Evolutionary conservation across 2,113 vertebrate genomes (phyloP), one percentile per base, ranked within the genome.

Genomic region (Aleadryas rufinucha): DNA sequence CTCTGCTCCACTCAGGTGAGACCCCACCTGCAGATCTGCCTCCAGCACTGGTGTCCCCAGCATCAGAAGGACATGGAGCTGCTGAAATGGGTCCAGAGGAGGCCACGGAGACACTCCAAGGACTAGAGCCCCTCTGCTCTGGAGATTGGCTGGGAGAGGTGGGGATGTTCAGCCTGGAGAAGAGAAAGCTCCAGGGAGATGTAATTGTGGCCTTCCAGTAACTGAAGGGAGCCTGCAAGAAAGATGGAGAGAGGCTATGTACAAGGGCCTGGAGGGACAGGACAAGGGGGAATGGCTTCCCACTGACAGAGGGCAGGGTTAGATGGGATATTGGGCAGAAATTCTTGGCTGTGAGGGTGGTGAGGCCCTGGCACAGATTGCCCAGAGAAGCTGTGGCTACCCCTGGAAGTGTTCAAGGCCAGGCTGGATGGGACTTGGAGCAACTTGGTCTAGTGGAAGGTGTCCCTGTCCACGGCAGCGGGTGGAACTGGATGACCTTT

Each of bases 381-480:
- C 3, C 24, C n/a, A 53, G 12, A 41, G 53, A 41, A 47, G 19
- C n/a, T 52, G 13, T 31, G 9, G 2, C 60, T 33, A 9, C 22
- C 23, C 37, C 19, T 57, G 53, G 2, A 52, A 60, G 16, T 60
- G 45, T 41, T 60, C 22, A 18, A 87, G 37, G 11, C 9, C 72
- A 86, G 17, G 18, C 2, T 59, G 37, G 26, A 20, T 1, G 0
- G 3, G 11, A 3, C 53, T 44, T 52, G 22, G 31, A 77, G 53
- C 4, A 69, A 28, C 22, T 27, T 45, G 22, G 15, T 37, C 18
- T 60, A 45, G 33, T 60, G 27, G 33, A 60, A 77, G 11, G 15
- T 69, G 45, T 54, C 10, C 24, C n/a, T 7, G 22, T 7, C 37
- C 15, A 44, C 33, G 27, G 33, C 26, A 77, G 63, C 2, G 6